Evolutionary conservation across 2,113 vertebrate genomes (phyloP).

Genomic region (Periophthalmus modestus): DNA sequence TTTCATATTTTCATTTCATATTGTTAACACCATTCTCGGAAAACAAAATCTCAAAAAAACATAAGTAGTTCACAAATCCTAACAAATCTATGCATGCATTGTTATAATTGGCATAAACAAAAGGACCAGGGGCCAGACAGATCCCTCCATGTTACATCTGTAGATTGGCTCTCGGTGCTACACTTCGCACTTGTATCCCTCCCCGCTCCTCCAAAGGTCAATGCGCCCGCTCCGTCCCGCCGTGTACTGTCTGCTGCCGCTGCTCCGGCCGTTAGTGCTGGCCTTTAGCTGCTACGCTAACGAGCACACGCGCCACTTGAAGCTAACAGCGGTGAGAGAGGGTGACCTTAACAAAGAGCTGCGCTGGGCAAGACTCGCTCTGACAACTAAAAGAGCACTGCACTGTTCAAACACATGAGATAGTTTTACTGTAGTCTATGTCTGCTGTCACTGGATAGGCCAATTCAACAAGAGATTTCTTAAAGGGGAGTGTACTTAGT

Average conservation of each 20-base stretch:
- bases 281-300: conserved; percentile 58
- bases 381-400: background rate
- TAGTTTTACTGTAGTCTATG: background rate
- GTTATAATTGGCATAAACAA: too few species aligned
- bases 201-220: conserved; percentile 56
- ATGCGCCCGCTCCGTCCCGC: conserved; percentile 33
- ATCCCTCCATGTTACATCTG: background rate
- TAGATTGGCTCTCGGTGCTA: background rate
- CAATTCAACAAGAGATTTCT: background rate
- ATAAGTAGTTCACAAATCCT: too few species aligned
- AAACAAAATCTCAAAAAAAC: too few species aligned
- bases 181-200: conserved; percentile 16
- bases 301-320: conserved; percentile 24
- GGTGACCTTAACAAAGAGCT: conserved; percentile 17
- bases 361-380: background rate
- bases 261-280: conserved; percentile 51
- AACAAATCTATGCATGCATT: too few species aligned
- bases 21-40: too few species aligned
- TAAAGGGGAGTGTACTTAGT: too few species aligned
- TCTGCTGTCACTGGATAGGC: background rate
- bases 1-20: too few species aligned
- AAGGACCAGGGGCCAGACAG: too few species aligned
- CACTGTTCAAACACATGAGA: background rate
- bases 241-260: conserved; percentile 38
- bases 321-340: conserved; percentile 24